Percentiles rank a stretch among this genome's conserved stretches.
phyloP scores from a whole-genome alignment of 2,113 vertebrate species.

The Sakesphorus luctuosus region DNA sequence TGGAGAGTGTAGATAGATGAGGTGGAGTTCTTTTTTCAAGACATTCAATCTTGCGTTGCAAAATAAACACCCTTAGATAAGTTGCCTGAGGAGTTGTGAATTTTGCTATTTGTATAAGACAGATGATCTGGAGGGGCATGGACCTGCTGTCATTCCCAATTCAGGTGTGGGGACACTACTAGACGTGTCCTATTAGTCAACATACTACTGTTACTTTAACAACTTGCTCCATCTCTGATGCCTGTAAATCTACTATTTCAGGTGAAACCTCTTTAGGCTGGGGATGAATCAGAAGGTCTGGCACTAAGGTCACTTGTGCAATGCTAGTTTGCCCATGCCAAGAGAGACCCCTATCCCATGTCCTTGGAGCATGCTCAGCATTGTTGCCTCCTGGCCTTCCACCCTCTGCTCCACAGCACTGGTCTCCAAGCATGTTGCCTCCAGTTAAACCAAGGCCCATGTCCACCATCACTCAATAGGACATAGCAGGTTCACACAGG shows the following conservation, averaged over 20 bases:
- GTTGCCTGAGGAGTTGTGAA: not conserved
- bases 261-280: not conserved
- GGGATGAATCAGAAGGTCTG: not conserved
- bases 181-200: not conserved
- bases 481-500: rapidly evolving
- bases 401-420: not conserved
- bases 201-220: not conserved
- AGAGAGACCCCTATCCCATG: not conserved
- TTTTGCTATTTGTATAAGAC: not conserved
- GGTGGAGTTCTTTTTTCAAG: not conserved
- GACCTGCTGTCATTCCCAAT: not conserved
- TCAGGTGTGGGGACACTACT: not conserved
- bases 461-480: rapidly evolving
- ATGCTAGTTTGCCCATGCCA: rapidly evolving
- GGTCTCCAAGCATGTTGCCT: rapidly evolving
- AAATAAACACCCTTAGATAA: not conserved
- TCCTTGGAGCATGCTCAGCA: not conserved
- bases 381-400: not conserved
- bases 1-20: not conserved
- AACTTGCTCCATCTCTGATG: not conserved
- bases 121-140: not conserved
- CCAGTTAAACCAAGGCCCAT: rapidly evolving
- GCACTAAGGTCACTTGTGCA: not conserved
- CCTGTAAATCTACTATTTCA: not conserved
- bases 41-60: not conserved